These are phyloP conservation scores for Hydrochoerus hydrochaeris DNA, from an alignment of 2,113 vertebrate species.

Conservation along the genomic window DNA sequence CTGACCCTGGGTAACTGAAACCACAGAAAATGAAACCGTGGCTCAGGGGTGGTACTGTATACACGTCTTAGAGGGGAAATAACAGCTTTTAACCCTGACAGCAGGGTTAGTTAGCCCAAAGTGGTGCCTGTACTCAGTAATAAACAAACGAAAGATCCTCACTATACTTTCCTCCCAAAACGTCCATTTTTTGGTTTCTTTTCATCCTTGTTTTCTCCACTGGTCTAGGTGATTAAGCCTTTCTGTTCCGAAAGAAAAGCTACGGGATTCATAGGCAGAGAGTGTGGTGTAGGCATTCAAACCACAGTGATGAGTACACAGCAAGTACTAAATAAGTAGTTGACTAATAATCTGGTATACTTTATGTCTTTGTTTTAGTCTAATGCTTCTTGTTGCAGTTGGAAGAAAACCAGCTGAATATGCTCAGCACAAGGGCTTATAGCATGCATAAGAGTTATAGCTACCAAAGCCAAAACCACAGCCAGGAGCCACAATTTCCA, in stretches of 20 bases:
- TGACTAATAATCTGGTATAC: background rate
- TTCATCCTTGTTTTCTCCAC: background rate
- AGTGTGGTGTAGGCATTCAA: background rate
- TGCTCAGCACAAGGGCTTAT: background rate
- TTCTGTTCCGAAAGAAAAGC: background rate
- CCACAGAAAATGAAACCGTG: background rate
- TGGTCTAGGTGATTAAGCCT: conserved; percentile 3
- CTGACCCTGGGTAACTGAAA: background rate
- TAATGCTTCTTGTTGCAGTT: background rate
- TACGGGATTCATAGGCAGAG: background rate
- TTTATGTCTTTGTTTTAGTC: background rate
- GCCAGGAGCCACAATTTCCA: background rate
- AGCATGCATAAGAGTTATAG: background rate
- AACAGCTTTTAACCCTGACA: background rate
- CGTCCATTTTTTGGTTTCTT: conserved; percentile 50
- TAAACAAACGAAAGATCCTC: conserved; percentile 26
- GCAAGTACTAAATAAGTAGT: background rate
- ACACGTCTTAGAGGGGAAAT: background rate
- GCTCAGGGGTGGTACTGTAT: background rate
- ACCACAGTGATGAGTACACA: background rate
- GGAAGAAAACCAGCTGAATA: background rate
- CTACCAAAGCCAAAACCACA: background rate
- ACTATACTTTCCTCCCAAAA: conserved; percentile 5
- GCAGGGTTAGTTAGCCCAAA: background rate
- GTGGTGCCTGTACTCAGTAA: background rate